Conservation (phyloP, 2,888 invertebrate genomes). For the Candidula unifasciata region DNA sequence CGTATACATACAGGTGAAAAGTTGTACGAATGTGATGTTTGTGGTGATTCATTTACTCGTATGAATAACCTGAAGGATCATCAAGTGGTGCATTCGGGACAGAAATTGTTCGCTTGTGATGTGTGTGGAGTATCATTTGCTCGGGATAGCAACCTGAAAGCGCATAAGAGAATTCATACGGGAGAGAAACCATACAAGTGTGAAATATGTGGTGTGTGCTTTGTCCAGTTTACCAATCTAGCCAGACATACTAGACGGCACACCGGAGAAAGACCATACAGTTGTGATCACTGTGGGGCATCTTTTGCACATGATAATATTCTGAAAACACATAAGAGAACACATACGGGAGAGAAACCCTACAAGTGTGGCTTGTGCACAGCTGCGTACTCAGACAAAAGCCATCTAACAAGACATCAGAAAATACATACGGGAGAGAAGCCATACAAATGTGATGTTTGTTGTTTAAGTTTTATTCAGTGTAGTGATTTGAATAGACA, state of each 20-base stretch:
- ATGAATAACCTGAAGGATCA: constrained; percentile 42
- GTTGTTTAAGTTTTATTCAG: background rate
- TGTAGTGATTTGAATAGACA: background rate
- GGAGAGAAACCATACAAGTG: constrained; percentile 13
- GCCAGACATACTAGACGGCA: background rate
- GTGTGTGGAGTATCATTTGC: background rate
- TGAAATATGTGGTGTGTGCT: background rate
- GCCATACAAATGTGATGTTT: constrained; percentile 39
- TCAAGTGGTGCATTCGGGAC: constrained; percentile 42
- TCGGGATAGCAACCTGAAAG: background rate
- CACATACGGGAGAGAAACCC: background rate
- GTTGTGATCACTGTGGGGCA: constrained; percentile 48
- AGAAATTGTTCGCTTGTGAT: constrained; percentile 45
- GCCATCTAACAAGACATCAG: no score
- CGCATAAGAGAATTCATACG: background rate
- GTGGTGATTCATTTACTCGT: background rate
- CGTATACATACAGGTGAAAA: constrained; percentile 47
- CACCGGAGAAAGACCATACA: constrained; percentile 11
- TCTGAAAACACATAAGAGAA: constrained; percentile 15
- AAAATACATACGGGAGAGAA: no score
- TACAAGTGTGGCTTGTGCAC: no score
- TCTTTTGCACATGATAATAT: constrained; percentile 32
- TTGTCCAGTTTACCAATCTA: background rate
- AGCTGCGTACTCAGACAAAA: no score
- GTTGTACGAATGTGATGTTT: constrained; percentile 43